A percentile compares a stretch with the other conserved stretches of the same genome.
phyloP scores from a whole-genome alignment of 2,888 invertebrate species.

The Leucozona laternaria region DNA sequence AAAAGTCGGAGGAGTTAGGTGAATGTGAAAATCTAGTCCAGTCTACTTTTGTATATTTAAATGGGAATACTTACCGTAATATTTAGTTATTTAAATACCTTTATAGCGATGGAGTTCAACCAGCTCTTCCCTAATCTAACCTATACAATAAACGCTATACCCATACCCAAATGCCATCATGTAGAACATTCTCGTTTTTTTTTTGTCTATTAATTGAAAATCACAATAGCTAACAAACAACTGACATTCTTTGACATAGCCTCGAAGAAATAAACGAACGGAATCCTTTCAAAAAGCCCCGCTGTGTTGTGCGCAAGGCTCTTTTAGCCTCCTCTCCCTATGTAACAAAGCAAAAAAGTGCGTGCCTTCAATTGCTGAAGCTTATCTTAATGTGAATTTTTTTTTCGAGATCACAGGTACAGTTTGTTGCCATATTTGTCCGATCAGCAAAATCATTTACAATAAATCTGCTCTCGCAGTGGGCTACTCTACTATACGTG shows the following conservation, averaged over 20 bases:
- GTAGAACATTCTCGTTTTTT: too few relatives aligned
- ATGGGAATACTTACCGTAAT: too few relatives aligned
- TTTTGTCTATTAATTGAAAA: neutral
- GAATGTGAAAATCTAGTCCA: too few relatives aligned
- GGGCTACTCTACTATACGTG: constrained; percentile 60
- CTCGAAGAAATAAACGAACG: neutral
- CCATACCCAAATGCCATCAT: too few relatives aligned
- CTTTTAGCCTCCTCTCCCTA: neutral
- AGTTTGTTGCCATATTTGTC: constrained; percentile 58
- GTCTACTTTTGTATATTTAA: too few relatives aligned
- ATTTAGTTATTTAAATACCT: too few relatives aligned
- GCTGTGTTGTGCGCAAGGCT: neutral
- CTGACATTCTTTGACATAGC: neutral
- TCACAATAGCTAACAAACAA: neutral
- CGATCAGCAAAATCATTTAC: constrained; percentile 61
- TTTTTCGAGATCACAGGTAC: constrained; percentile 45
- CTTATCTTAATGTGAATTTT: constrained; percentile 47
- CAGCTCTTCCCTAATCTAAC: too few relatives aligned
- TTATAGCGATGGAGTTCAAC: too few relatives aligned
- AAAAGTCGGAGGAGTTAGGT: too few relatives aligned
- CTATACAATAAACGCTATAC: too few relatives aligned
- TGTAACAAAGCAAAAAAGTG: constrained; percentile 44
- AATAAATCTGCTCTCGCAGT: constrained; percentile 63
- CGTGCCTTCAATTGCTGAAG: constrained; percentile 50
- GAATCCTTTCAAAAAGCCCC: constrained; percentile 46